Percentiles rank a stretch among this genome's conserved stretches.
These are phyloP conservation scores for Xyrichtys novacula DNA, from an alignment of 2,797 vertebrate species.

Conservation along the genomic window DNA sequence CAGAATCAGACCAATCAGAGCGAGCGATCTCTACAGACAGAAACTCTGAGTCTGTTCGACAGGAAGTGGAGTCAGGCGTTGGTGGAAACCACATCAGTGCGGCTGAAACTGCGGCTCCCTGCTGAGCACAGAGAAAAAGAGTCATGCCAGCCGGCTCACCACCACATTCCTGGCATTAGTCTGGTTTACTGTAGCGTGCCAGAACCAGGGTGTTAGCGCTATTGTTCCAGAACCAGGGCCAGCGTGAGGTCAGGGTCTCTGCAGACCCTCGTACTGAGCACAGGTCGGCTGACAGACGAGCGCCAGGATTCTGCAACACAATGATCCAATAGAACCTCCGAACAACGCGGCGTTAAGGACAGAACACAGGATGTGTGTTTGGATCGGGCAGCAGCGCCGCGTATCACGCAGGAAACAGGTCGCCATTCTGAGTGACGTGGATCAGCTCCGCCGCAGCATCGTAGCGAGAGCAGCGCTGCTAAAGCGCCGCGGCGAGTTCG, in stretches of 20 bases:
- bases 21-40: too few relatives aligned
- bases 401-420: too few relatives aligned
- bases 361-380: too few relatives aligned
- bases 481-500: too few relatives aligned
- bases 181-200: slow-evolving; percentile 55
- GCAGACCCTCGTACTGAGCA: background rate
- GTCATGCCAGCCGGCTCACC: slow-evolving; percentile 40
- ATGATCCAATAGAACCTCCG: too few relatives aligned
- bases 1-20: slow-evolving; percentile 8
- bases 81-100: slow-evolving; percentile 14
- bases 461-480: too few relatives aligned
- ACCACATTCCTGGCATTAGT: slow-evolving; percentile 72
- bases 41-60: background rate
- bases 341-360: too few relatives aligned
- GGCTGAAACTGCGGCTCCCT: slow-evolving; percentile 27
- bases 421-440: too few relatives aligned
- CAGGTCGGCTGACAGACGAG: background rate
- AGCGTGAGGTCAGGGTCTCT: slow-evolving; percentile 16
- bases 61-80: background rate
- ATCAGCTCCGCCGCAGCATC: too few relatives aligned
- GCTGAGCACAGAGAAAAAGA: slow-evolving; percentile 34
- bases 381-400: too few relatives aligned
- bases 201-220: slow-evolving; percentile 50
- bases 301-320: too few relatives aligned
- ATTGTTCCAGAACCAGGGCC: slow-evolving; percentile 49